A percentile compares a stretch with the other conserved stretches of the same genome.
Conservation (phyloP, 2,888 invertebrate genomes). For the Leucoma salicis region DNA sequence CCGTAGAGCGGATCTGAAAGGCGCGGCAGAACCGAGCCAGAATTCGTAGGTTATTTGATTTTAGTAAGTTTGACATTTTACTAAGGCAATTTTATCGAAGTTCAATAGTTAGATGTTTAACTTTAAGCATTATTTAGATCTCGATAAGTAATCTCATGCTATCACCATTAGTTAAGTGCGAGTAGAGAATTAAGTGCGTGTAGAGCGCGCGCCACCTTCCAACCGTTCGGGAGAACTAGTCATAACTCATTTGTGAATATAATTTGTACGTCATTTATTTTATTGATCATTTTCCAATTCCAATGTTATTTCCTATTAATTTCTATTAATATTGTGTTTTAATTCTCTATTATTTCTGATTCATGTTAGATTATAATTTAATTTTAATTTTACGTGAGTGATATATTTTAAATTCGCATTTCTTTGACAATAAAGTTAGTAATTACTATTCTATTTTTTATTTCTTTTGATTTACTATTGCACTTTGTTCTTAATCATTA, state of each 20-base stretch:
- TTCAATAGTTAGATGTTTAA: conserved; percentile 33
- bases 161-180: conserved; percentile 44
- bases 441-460: conserved; percentile 23
- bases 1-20: too few species aligned
- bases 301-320: conserved; percentile 41
- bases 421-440: conserved; percentile 37
- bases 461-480: conserved; percentile 8
- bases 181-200: conserved; percentile 32
- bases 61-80: conserved; percentile 39
- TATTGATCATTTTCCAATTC: conserved; percentile 42
- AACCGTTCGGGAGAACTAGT: conserved; percentile 59
- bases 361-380: conserved; percentile 24
- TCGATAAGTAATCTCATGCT: conserved; percentile 59
- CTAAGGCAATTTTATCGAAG: conserved; percentile 30
- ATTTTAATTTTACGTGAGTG: conserved; percentile 24
- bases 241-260: conserved; percentile 45
- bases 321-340: conserved; percentile 36
- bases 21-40: too few species aligned
- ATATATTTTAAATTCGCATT: conserved; percentile 21
- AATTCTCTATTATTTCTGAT: conserved; percentile 35
- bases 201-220: conserved; percentile 30
- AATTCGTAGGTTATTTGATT: not conserved
- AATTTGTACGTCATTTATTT: conserved; percentile 27
- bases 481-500: conserved; percentile 10
- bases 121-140: conserved; percentile 60